Conservation (phyloP, 2,113 vertebrate genomes). For the Passer domesticus region DNA sequence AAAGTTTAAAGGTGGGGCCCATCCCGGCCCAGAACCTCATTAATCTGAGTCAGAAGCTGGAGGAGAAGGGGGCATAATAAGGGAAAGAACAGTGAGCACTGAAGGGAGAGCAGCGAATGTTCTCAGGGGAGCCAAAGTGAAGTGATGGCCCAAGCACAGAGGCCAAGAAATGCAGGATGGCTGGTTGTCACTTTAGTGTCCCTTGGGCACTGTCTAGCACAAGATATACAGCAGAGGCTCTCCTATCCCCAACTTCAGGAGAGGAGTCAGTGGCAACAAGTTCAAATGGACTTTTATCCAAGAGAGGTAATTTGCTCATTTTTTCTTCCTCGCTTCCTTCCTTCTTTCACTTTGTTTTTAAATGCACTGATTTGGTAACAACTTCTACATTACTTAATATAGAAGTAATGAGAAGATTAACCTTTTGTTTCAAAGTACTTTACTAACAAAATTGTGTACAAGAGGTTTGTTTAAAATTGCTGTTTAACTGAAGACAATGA, state of each 20-base stretch:
- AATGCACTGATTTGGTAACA: neutral
- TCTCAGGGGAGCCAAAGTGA: neutral
- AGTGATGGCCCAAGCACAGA: constrained; percentile 43
- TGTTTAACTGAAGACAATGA: neutral
- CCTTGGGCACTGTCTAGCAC: constrained; percentile 72
- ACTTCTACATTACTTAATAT: neutral
- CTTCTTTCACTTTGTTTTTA: neutral
- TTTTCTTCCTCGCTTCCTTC: neutral
- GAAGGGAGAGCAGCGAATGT: constrained; percentile 39
- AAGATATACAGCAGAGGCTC: constrained; percentile 70
- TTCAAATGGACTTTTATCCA: constrained; percentile 61
- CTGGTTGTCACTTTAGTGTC: constrained; percentile 70
- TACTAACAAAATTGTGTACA: neutral
- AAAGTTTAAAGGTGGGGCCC: constrained; percentile 80
- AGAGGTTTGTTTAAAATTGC: neutral
- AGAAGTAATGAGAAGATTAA: neutral
- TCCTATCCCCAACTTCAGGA: constrained; percentile 53
- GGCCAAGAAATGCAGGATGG: constrained; percentile 47
- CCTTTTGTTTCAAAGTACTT: neutral
- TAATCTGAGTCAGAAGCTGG: constrained; percentile 75
- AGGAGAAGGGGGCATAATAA: constrained; percentile 76
- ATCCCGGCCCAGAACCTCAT: constrained; percentile 45
- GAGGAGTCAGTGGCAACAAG: constrained; percentile 63
- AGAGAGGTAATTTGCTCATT: constrained; percentile 71
- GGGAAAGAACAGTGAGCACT: constrained; percentile 36